These are phyloP conservation scores for Cephus pygmeus DNA, from an alignment of 2,888 invertebrate species.

Conservation along the genomic window DNA sequence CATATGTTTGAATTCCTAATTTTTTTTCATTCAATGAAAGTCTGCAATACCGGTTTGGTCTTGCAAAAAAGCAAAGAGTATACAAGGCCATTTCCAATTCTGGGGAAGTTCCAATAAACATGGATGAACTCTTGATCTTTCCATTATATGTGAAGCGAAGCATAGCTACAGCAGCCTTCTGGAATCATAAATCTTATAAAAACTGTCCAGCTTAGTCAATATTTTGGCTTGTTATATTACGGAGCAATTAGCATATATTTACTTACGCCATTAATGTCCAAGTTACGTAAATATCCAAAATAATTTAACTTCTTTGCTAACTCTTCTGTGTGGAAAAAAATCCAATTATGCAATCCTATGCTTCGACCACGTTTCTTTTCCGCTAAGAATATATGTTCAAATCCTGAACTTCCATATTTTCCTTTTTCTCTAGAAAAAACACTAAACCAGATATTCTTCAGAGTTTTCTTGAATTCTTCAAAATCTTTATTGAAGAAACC, in stretches of 20 bases:
- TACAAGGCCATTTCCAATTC: conserved; percentile 72
- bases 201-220: background rate
- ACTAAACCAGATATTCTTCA: conserved; percentile 60
- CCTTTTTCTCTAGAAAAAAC: conserved; percentile 65
- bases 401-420: conserved; percentile 69
- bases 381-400: conserved; percentile 73
- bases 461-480: conserved; percentile 41
- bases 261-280: conserved; percentile 53
- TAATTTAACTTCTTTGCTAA: conserved; percentile 61
- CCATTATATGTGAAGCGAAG: conserved; percentile 59
- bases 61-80: conserved; percentile 69
- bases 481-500: conserved; percentile 34
- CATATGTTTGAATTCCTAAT: conserved; percentile 64
- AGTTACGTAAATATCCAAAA: conserved; percentile 57
- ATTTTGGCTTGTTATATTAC: background rate
- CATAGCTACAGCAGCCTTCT: conserved; percentile 59
- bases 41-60: conserved; percentile 66
- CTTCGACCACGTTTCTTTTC: conserved; percentile 66
- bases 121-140: conserved; percentile 60
- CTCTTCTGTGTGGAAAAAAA: conserved; percentile 69
- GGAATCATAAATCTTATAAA: conserved; percentile 29
- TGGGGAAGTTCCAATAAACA: conserved; percentile 69
- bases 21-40: conserved; percentile 59
- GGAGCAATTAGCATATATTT: background rate
- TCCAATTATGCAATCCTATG: conserved; percentile 72